A percentile compares a stretch with the other conserved stretches of the same genome.
These are phyloP conservation scores for Lagopus leucura DNA, from an alignment of 2,113 vertebrate genomes.

Conservation along the genomic window DNA sequence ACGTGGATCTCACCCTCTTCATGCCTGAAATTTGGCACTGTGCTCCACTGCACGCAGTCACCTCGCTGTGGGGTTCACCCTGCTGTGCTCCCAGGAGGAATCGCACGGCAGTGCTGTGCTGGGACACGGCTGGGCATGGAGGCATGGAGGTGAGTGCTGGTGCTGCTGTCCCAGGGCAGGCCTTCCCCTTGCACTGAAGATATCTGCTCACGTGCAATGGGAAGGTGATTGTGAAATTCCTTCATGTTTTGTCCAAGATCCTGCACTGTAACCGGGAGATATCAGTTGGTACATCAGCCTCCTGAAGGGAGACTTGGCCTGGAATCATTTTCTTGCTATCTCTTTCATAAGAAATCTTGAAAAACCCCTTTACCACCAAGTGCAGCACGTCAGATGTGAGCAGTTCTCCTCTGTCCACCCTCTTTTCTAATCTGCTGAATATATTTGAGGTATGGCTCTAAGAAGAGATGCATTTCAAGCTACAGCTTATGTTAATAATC, in stretches of 20 bases:
- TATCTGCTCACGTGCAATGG: too few species aligned
- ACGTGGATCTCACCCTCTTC: too few species aligned
- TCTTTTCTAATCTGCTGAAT: accelerated
- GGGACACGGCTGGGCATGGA: too few species aligned
- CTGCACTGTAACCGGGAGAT: background rate
- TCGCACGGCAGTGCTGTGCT: too few species aligned
- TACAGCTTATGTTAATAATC: background rate
- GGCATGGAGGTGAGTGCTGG: too few species aligned
- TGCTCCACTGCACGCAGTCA: too few species aligned
- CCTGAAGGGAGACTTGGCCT: background rate
- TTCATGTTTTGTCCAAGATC: background rate
- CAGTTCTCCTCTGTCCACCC: background rate
- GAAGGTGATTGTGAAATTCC: background rate
- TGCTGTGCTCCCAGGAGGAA: too few species aligned
- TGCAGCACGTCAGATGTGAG: accelerated
- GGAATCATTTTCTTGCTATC: background rate
- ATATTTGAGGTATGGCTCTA: background rate
- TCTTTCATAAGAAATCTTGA: background rate
- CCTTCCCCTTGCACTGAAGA: too few species aligned
- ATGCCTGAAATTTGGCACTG: too few species aligned
- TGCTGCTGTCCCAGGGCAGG: too few species aligned
- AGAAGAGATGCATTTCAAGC: background rate
- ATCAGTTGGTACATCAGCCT: background rate
- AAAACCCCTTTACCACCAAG: background rate
- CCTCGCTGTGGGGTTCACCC: too few species aligned